Conservation (phyloP, 1,140 invertebrate species). For the Megathymus violae region DNA sequence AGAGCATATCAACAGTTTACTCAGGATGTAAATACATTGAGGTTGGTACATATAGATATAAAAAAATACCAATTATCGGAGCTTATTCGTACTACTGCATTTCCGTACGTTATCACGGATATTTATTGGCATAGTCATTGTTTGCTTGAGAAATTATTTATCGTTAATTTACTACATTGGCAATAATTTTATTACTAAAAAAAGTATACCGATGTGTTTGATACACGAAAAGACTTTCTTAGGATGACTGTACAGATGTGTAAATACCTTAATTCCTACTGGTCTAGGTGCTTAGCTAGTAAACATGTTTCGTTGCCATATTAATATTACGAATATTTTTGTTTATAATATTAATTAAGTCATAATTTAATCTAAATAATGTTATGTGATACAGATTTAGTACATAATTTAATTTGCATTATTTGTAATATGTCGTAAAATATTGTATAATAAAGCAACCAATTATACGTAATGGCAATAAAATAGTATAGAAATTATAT, state of each 20-base stretch:
- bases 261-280: slow-evolving; percentile 76
- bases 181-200: slow-evolving; percentile 68
- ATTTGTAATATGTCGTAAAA: slow-evolving; percentile 47
- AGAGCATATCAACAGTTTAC: slow-evolving; percentile 73
- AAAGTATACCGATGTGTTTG: slow-evolving; percentile 63
- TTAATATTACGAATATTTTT: slow-evolving; percentile 79
- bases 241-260: slow-evolving; percentile 70
- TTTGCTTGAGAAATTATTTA: slow-evolving; percentile 66
- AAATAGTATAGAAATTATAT: slow-evolving; percentile 18
- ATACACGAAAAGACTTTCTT: slow-evolving; percentile 48
- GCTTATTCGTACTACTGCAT: slow-evolving; percentile 55
- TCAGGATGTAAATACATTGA: slow-evolving; percentile 74
- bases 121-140: slow-evolving; percentile 55
- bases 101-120: slow-evolving; percentile 49
- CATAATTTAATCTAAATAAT: slow-evolving; percentile 75
- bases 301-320: slow-evolving; percentile 81
- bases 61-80: slow-evolving; percentile 20
- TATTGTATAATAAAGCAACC: neutral
- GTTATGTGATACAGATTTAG: slow-evolving; percentile 77
- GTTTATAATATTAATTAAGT: slow-evolving; percentile 79
- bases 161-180: slow-evolving; percentile 71
- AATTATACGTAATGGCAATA: slow-evolving; percentile 25
- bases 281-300: slow-evolving; percentile 80
- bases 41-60: slow-evolving; percentile 8
- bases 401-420: slow-evolving; percentile 53